Conservation (phyloP, 1,140 invertebrate genomes). For the Drosophila chauvacae region DNA sequence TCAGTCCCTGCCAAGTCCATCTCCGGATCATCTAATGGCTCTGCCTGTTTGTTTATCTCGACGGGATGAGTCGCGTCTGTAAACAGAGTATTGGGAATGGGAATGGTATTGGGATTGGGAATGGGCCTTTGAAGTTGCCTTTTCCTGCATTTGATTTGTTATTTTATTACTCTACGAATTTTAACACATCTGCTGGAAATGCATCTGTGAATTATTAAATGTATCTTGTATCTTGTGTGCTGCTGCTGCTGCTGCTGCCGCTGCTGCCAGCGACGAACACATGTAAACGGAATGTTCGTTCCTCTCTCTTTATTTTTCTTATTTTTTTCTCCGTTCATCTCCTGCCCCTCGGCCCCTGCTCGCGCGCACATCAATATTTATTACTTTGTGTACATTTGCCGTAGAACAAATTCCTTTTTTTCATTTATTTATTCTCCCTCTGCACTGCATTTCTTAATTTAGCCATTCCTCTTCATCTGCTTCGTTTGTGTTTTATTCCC, state of each 20-base stretch:
- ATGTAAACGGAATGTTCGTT: conserved; percentile 75
- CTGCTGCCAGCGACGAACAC: conserved; percentile 48
- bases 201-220: conserved; percentile 84
- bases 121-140: conserved; percentile 50
- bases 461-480: conserved; percentile 57
- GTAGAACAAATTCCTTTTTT: conserved; percentile 72
- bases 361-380: conserved; percentile 80
- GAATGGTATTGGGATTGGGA: conserved; percentile 13
- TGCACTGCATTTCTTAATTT: conserved; percentile 80
- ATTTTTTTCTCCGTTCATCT: conserved; percentile 9
- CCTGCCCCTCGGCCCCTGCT: not conserved
- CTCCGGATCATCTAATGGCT: conserved; percentile 8
- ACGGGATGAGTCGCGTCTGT: conserved; percentile 71
- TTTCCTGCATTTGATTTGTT: conserved; percentile 79
- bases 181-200: conserved; percentile 84
- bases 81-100: conserved; percentile 50
- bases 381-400: conserved; percentile 75
- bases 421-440: conserved; percentile 76
- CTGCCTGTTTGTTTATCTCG: conserved; percentile 65
- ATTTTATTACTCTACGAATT: conserved; percentile 85
- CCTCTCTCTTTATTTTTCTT: conserved; percentile 19
- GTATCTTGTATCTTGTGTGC: conserved; percentile 64
- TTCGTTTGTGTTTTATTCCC: conserved; percentile 38
- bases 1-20: conserved; percentile 14
- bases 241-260: conserved; percentile 1